Base-by-base conservation (phyloP, 2,797 vertebrate species). In the Rhincodon typus region DNA sequence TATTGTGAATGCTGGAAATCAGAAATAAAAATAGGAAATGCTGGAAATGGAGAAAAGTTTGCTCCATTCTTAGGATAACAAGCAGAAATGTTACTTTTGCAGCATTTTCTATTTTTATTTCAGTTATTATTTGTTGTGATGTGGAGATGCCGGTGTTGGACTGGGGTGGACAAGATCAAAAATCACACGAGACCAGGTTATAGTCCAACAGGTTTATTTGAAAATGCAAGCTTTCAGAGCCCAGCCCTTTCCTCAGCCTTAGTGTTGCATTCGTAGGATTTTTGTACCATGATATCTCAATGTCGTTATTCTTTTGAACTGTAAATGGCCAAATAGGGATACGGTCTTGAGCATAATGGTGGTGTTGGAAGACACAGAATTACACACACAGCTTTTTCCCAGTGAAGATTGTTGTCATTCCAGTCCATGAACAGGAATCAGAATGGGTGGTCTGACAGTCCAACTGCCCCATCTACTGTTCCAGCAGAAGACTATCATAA, bases 401-500 rank as follows among this genome's bases (percentile, higher is more conserved):
- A 95, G 50, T 27, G 10, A 53, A 34, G 15, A 21, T 27, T 72
- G 42, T 42, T 38, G n/a, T n/a, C 38, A 38, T 21, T 46, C 38
- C 6, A 1, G 34, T 50, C 42, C 25, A 53, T 23, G 17, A 27
- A 34, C 42, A 27, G 5, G 74, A 53, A 53, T 46, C 74, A 67
- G 38, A 27, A 72, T 7, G 34, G 3, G 4, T 1, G 7, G 42
- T 46, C 82, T 42, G 90, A 3, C 67, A 72, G 25, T 17, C 25
- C 70, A 95, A 95, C 46, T 46, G 94, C 94, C 50, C 94, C 94
- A 95, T 53, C 94, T 95, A 74, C 69, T 95, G 94, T 77, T 77
- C 70, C 69, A 53, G 17, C 70, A 53, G 42, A n/a, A 30, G 30
- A 77, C 46, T 74, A 42, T 53, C 94, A 95, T 46, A 74, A 23